Conservation (phyloP, 2,797 vertebrate genomes). For the Sparidentex hasta region DNA sequence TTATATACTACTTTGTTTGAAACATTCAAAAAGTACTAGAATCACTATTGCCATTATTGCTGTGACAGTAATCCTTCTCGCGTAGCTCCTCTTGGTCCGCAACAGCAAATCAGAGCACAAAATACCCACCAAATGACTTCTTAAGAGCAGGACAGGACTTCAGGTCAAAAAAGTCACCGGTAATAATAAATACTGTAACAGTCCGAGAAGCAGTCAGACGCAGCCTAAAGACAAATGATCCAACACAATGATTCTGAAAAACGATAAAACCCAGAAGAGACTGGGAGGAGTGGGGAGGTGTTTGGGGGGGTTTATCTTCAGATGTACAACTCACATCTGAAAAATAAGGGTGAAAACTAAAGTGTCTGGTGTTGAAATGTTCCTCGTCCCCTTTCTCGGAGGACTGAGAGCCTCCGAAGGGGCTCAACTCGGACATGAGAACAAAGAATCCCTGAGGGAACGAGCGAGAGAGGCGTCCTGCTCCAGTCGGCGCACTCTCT, state of each 20-base stretch:
- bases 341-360: conserved; percentile 39
- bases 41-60: conserved; percentile 79
- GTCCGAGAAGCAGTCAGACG: conserved; percentile 48
- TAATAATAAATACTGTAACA: conserved; percentile 86
- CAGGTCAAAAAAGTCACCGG: conserved; percentile 54
- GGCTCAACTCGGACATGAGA: conserved; percentile 4
- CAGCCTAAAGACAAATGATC: conserved; percentile 28
- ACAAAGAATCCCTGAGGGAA: conserved; percentile 23
- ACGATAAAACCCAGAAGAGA: conserved; percentile 34
- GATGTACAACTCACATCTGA: conserved; percentile 30
- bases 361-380: conserved; percentile 40
- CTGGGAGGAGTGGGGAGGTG: conserved; percentile 25
- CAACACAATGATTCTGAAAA: conserved; percentile 44
- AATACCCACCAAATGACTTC: conserved; percentile 53
- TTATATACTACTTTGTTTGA: conserved; percentile 71
- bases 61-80: conserved; percentile 61
- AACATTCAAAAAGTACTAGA: conserved; percentile 77
- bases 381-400: conserved; percentile 5
- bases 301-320: conserved; percentile 12
- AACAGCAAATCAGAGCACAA: conserved; percentile 70
- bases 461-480: conserved; percentile 16
- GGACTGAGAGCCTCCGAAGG: conserved; percentile 7
- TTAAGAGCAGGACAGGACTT: conserved; percentile 68
- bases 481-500: conserved; percentile 22
- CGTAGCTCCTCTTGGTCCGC: conserved; percentile 73